A percentile compares a stretch with the other conserved stretches of the same genome.
Conservation (phyloP, 2,888 invertebrate genomes). For the Sipha maydis region DNA sequence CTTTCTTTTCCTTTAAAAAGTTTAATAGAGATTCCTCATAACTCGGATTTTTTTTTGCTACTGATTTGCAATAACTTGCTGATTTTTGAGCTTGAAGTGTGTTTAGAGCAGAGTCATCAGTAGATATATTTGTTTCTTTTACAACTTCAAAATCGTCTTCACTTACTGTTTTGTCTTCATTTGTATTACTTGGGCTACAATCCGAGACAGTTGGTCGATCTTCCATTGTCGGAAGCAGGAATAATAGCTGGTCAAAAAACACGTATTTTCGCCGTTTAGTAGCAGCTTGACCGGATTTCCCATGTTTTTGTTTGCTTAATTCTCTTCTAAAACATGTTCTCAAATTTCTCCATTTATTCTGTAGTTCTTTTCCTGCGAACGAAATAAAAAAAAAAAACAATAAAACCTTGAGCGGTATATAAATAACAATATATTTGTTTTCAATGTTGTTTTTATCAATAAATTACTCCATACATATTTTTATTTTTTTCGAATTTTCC, state of each 20-base stretch:
- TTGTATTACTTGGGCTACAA: too few species aligned
- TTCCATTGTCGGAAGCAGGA: too few species aligned
- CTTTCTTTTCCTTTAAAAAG: constrained; percentile 4
- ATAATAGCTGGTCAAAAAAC: constrained; percentile 56
- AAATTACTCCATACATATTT: not conserved
- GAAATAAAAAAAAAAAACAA: not conserved
- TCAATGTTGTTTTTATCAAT: constrained; percentile 6
- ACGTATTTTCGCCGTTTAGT: too few species aligned
- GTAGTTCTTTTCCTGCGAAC: not conserved
- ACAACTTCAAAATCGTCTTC: constrained; percentile 12
- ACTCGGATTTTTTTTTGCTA: not conserved
- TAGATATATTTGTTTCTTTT: constrained; percentile 9
- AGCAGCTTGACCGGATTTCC: constrained; percentile 55
- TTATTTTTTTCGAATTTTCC: constrained; percentile 57
- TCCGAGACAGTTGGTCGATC: too few species aligned
- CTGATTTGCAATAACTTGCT: not conserved
- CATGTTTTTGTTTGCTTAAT: too few species aligned
- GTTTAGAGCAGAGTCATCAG: not conserved
- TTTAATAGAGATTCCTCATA: constrained; percentile 21
- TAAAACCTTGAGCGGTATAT: not conserved
- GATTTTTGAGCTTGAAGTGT: constrained; percentile 14
- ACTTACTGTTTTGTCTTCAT: too few species aligned
- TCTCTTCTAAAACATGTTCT: too few species aligned
- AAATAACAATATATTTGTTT: constrained; percentile 7
- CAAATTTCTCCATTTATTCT: too few species aligned